These are phyloP conservation scores for Sminthurinus aureus DNA, from an alignment of 2,888 invertebrate genomes.

Conservation along the genomic window DNA sequence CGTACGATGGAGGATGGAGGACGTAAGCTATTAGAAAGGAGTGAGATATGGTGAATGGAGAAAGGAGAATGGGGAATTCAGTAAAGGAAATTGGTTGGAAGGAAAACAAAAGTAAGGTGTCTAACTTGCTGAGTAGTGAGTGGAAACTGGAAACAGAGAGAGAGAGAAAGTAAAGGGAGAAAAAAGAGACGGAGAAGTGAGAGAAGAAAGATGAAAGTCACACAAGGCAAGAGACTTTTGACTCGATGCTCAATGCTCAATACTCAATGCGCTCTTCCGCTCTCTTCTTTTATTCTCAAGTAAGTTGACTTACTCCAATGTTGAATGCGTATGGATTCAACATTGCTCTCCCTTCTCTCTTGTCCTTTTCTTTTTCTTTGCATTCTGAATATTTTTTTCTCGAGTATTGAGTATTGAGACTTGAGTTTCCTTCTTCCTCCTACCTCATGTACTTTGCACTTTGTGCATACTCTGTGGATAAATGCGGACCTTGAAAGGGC, in stretches of 20 bases:
- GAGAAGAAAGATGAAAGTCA: not conserved
- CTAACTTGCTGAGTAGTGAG: not conserved
- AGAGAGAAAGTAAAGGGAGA: slow-evolving; percentile 4
- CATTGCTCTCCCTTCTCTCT: not conserved
- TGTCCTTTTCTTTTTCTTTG: not conserved
- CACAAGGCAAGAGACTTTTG: slow-evolving; percentile 9
- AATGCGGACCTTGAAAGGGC: not conserved
- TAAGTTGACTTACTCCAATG: no score
- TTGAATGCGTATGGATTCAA: no score
- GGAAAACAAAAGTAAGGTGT: slow-evolving; percentile 1
- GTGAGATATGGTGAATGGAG: not conserved
- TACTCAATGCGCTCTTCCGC: not conserved
- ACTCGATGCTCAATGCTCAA: not conserved
- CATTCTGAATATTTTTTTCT: not conserved
- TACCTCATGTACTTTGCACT: not conserved
- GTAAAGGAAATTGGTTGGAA: not conserved
- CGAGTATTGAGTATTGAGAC: no score
- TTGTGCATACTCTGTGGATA: not conserved
- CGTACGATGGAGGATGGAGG: not conserved
- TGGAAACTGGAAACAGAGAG: not conserved
- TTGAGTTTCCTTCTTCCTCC: no score
- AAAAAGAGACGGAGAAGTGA: not conserved
- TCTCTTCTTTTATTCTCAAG: not conserved
- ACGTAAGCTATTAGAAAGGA: not conserved
- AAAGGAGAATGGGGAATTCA: not conserved